A percentile compares a stretch with the other conserved stretches of the same genome.
These are phyloP conservation scores for Drosophila mayaguana DNA, from an alignment of 2,888 invertebrate genomes.

Conservation along the genomic window DNA sequence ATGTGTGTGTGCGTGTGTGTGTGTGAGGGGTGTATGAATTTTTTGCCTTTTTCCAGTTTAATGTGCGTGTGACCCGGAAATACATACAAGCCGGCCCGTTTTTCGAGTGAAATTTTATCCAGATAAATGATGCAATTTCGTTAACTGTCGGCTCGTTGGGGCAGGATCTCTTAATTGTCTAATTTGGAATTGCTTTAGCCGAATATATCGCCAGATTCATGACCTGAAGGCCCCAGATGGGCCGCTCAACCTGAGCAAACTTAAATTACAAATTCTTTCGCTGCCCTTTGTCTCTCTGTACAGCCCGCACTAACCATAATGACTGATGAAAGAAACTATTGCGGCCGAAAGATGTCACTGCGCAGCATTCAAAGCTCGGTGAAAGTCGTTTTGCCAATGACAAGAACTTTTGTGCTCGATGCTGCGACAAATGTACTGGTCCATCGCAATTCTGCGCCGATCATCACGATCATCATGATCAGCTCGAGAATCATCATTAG, in stretches of 20 bases:
- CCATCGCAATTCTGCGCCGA: conserved; percentile 26
- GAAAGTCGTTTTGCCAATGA: conserved; percentile 77
- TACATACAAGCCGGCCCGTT: conserved; percentile 31
- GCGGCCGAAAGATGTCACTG: conserved; percentile 59
- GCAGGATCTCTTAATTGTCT: conserved; percentile 54
- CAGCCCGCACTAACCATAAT: conserved; percentile 43
- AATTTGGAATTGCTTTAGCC: conserved; percentile 44
- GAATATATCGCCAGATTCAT: conserved; percentile 31
- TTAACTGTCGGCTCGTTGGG: conserved; percentile 26
- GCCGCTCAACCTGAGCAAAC: conserved; percentile 9
- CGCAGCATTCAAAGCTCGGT: conserved; percentile 66
- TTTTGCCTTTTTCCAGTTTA: conserved; percentile 35
- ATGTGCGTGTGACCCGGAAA: conserved; percentile 70
- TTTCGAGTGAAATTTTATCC: conserved; percentile 60
- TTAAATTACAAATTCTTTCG: conserved; percentile 50
- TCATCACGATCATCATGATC: conserved; percentile 32
- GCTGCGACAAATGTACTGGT: conserved; percentile 55
- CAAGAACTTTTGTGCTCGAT: conserved; percentile 74
- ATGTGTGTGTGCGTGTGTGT: not conserved
- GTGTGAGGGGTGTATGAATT: conserved; percentile 28
- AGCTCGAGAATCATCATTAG: conserved; percentile 6
- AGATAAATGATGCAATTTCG: conserved; percentile 76
- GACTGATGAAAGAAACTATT: conserved; percentile 56
- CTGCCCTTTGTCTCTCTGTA: conserved; percentile 35
- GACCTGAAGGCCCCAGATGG: conserved; percentile 7